These are phyloP conservation scores for Lasaia peninsularis DNA, from an alignment of 1,140 invertebrate genomes.

Conservation along the genomic window DNA sequence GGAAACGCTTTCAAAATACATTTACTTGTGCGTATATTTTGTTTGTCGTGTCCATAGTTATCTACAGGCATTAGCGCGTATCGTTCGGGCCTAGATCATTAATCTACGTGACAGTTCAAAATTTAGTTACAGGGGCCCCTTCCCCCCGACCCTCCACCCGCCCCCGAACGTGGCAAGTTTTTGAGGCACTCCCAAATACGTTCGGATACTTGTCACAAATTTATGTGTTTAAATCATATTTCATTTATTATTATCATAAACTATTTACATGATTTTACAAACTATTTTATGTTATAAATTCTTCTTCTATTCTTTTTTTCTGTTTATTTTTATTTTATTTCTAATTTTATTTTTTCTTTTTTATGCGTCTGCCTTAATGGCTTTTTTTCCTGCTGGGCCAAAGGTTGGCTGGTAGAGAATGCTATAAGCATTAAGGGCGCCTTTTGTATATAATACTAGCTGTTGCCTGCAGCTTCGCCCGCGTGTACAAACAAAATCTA, in stretches of 20 bases:
- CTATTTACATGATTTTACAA: too few relatives aligned
- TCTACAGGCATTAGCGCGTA: constrained; percentile 68
- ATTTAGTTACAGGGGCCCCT: constrained; percentile 73
- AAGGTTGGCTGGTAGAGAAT: too few relatives aligned
- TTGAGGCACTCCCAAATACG: constrained; percentile 34
- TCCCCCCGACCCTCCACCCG: constrained; percentile 26
- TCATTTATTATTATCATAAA: neutral
- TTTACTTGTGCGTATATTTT: neutral
- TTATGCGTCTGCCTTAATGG: too few relatives aligned
- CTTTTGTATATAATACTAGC: too few relatives aligned
- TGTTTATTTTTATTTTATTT: too few relatives aligned
- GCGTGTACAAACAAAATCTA: too few relatives aligned
- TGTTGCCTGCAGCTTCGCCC: too few relatives aligned
- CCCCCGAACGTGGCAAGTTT: constrained; percentile 40
- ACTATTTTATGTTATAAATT: too few relatives aligned
- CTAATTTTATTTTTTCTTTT: too few relatives aligned
- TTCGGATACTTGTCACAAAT: constrained; percentile 25
- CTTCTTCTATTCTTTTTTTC: too few relatives aligned
- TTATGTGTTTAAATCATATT: constrained; percentile 8
- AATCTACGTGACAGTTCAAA: constrained; percentile 77
- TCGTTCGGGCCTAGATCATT: constrained; percentile 72
- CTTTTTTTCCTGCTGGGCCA: too few relatives aligned
- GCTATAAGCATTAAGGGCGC: too few relatives aligned
- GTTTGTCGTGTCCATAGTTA: constrained; percentile 56
- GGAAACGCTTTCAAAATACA: neutral